phyloP scores from a whole-genome alignment of 2,797 vertebrate species.

The Sebastes aleutianus region DNA sequence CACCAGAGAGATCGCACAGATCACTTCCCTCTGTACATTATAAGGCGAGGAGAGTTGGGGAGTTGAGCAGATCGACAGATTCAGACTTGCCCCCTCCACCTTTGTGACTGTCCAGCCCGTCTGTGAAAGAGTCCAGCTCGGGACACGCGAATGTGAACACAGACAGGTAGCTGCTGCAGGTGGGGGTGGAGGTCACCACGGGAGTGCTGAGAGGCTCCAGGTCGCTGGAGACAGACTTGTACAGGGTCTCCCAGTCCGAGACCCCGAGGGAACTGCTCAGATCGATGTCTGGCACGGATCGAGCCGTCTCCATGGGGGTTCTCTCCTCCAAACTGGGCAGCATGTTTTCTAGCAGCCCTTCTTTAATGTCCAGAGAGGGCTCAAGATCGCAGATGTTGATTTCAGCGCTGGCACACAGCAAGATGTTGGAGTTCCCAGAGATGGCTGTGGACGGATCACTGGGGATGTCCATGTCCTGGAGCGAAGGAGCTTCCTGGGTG shows the following conservation, averaged over 20 bases:
- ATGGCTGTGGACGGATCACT: conserved; percentile 82
- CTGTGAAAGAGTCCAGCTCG: conserved; percentile 90
- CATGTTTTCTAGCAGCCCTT: conserved; percentile 90
- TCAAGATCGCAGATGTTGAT: conserved; percentile 84
- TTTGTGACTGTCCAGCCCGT: conserved; percentile 88
- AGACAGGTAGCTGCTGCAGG: conserved; percentile 92
- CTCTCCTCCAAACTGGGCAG: conserved; percentile 80
- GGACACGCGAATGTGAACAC: conserved; percentile 96
- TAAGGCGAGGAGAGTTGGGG: conserved; percentile 96
- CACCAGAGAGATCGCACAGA: conserved; percentile 47
- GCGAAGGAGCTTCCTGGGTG: conserved; percentile 76
- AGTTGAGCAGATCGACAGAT: conserved; percentile 95
- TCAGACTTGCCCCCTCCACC: conserved; percentile 91
- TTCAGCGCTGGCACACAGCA: conserved; percentile 85
- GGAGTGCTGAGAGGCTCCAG: conserved; percentile 97
- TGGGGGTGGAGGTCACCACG: conserved; percentile 93
- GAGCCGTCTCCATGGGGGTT: conserved; percentile 86
- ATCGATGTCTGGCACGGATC: conserved; percentile 97
- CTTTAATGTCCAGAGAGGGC: conserved; percentile 89
- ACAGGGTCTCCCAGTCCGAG: conserved; percentile 97
- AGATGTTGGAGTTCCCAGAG: conserved; percentile 86
- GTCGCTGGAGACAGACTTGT: conserved; percentile 87
- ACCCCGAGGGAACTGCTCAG: conserved; percentile 92
- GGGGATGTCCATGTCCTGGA: conserved; percentile 82
- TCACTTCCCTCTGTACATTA: conserved; percentile 71